Base-by-base conservation (phyloP, 2,113 vertebrate species). In the Oncorhynchus nerka region DNA sequence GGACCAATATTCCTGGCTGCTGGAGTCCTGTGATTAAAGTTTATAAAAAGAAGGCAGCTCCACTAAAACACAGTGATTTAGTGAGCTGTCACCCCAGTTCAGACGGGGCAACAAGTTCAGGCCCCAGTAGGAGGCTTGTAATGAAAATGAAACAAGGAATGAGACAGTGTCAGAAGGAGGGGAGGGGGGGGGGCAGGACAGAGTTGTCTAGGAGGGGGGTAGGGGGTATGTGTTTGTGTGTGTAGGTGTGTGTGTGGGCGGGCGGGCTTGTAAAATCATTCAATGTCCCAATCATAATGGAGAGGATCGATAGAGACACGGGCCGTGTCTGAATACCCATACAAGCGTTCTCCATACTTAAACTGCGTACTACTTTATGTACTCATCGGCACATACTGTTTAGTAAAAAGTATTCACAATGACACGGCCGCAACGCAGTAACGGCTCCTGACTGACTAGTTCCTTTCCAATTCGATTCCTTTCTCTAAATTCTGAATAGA, bases 21-120 rank as follows among this genome's bases (percentile, higher is more conserved):
- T 86, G 88, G 90, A 93, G 88, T 91, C 90, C 87, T 91, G 89
- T 93, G 93, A 93, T 92, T 93, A 93, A 93, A 94, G 90, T 92
- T 80, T 88, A 92, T 91, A 89, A 92, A 93, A 92, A 89, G 76
- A 91, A 85, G 86, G 85, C 87, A 84, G 90, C 77, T 78, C 88
- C 89, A 92, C 91, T 93, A 93, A 94, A 93, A 90, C 81, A 75
- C 45, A 16, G 79, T 94, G 93, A 94, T 94, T 94, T 93, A 94
- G 89, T 86, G 91, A 94, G 90, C 91, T 93, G 93, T 93, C 92
- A 86, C 81, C 86, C 75, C 68, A 76, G 86, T 89, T 84, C 88
- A 87, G 87, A 82, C 75, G 61, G 90, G 90, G 81, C 85, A 88
- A 90, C 86, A 91, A 94, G 92, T 93, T 92, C 90, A 93, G 81